Conservation (phyloP, 2,888 invertebrate genomes). For the Xestia ashworthii region DNA sequence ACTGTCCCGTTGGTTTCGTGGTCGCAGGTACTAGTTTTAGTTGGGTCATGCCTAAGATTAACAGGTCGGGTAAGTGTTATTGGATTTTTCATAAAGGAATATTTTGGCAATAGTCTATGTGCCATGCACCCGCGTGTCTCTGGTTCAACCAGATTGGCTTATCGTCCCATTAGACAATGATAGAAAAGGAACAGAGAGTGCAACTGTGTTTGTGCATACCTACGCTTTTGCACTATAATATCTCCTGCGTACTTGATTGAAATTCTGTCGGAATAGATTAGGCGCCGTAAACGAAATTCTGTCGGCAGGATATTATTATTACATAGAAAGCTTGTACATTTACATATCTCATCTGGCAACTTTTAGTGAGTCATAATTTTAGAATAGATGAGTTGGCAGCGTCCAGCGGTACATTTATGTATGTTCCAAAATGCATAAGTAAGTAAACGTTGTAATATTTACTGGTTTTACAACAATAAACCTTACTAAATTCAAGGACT, state of each 20-base stretch:
- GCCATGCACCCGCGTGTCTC: not conserved
- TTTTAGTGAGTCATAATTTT: not conserved
- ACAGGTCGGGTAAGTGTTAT: not conserved
- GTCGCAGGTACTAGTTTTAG: not conserved
- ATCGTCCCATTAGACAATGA: not conserved
- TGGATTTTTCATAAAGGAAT: not conserved
- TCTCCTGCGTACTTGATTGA: not conserved
- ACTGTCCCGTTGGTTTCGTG: not conserved
- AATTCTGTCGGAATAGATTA: not conserved
- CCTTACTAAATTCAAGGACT: conserved; percentile 26
- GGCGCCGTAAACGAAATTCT: not conserved
- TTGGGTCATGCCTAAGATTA: not conserved
- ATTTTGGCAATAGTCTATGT: not conserved
- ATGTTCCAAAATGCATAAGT: not conserved
- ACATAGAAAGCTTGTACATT: not conserved
- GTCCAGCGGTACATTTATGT: not conserved
- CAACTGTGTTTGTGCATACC: too few species aligned
- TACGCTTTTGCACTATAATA: not conserved
- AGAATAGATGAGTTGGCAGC: not conserved
- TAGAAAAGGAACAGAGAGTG: not conserved
- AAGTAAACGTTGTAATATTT: conserved; percentile 10
- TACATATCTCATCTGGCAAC: not conserved
- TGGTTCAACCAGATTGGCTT: not conserved
- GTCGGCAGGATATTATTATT: not conserved
- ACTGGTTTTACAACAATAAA: conserved; percentile 4